Evolutionary conservation across 2,888 invertebrate genomes (phyloP), one percentile per base, ranked within the genome.

Genomic region (Melinaea marsaeus): DNA sequence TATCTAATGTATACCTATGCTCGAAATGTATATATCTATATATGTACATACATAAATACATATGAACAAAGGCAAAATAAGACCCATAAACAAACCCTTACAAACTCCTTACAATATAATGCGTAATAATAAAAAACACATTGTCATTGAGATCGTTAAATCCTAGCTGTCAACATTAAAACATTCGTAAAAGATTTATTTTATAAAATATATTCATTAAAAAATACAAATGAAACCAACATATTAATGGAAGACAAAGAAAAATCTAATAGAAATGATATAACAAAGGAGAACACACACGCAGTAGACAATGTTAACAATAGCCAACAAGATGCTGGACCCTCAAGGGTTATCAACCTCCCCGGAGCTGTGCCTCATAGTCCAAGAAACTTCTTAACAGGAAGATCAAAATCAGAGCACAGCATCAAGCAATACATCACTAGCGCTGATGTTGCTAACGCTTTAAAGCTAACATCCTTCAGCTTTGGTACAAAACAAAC

Each of bases 391-490:
- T 61, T 75, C 3, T 83, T 77, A 70, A 73, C 83, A 60, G 85
- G 87, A 0, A 71, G 85, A 55, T 90, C 90, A 0, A 90, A 88
- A 78, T 90, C 90, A 1, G 90, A 90, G 70, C 89, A 90, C 63
- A 87, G 77, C 62, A 77, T 90, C 48, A 75, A 85, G 64, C 82
- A 86, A 65, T 80, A 85, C 5, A 83, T 88, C 42, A 88, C 88
- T 56, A 74, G 72, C 11, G 81, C 84, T 75, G 88, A 90, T 68
- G 82, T 87, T 22, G 79, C 84, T 0, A 81, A 86, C 35, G 87
- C 88, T 2, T 64, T 90, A 1, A 85, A 83, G 62, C 55, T 78
- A 22, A 76, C 79, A 57, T 87, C 88, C 2, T 58, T 87, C 6
- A 89, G 81, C 62, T 84, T 84, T 45, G 79, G 76, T 7, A 69